These are phyloP conservation scores for Drosophila infuscata DNA, from an alignment of 2,888 invertebrate species.

Conservation along the genomic window DNA sequence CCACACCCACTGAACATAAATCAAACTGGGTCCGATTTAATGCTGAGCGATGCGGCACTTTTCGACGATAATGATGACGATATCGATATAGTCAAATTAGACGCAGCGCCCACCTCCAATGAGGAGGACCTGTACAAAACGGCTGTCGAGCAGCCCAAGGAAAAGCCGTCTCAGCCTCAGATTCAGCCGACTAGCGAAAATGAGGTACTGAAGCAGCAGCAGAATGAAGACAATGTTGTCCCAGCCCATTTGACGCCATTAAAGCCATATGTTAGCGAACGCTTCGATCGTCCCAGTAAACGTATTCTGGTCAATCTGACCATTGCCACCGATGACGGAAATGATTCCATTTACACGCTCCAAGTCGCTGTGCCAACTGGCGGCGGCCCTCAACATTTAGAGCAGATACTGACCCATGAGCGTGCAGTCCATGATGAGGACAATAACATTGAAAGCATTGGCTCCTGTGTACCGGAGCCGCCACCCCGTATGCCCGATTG, in stretches of 20 bases:
- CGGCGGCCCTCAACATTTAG: slow-evolving; percentile 65
- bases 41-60: slow-evolving; percentile 82
- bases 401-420: slow-evolving; percentile 79
- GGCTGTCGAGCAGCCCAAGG: slow-evolving; percentile 40
- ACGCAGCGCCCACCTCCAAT: slow-evolving; percentile 58
- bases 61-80: slow-evolving; percentile 72
- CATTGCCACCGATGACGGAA: slow-evolving; percentile 89
- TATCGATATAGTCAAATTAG: slow-evolving; percentile 83
- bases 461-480: slow-evolving; percentile 80
- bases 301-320: slow-evolving; percentile 93
- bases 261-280: slow-evolving; percentile 75
- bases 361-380: slow-evolving; percentile 92
- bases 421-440: slow-evolving; percentile 11
- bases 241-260: slow-evolving; percentile 50
- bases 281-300: slow-evolving; percentile 82
- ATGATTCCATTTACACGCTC: slow-evolving; percentile 89
- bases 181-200: slow-evolving; percentile 53
- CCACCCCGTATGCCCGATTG: slow-evolving; percentile 84
- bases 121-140: slow-evolving; percentile 83
- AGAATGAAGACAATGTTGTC: slow-evolving; percentile 5
- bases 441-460: slow-evolving; percentile 41
- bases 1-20: slow-evolving; percentile 45
- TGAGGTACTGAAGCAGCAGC: slow-evolving; percentile 63
- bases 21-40: slow-evolving; percentile 75
- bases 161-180: slow-evolving; percentile 5